Evolutionary conservation across 1,140 invertebrate species (phyloP).

Genomic region (Hestina assimilis): DNA sequence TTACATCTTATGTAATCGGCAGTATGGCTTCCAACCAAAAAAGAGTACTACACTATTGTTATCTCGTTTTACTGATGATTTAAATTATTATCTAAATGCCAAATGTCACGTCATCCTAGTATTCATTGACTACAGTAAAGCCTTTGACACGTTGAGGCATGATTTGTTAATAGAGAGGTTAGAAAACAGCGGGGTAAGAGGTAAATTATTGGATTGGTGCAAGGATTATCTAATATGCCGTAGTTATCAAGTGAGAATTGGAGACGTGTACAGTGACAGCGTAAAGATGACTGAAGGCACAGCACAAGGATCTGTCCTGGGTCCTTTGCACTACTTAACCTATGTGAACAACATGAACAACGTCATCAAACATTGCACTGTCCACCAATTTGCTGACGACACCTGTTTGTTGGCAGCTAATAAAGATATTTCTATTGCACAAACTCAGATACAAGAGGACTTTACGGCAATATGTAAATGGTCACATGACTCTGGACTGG

Average conservation of each 20-base stretch:
- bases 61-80: constrained; percentile 15
- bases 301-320: constrained; percentile 5
- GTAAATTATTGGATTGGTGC: constrained; percentile 8
- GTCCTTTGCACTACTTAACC: constrained; percentile 6
- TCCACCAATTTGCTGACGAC: too few species aligned
- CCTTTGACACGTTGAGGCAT: constrained; percentile 15
- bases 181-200: constrained; percentile 2
- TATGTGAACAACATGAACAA: too few species aligned
- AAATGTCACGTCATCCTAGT: constrained; percentile 18
- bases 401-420: too few species aligned
- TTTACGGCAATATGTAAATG: too few species aligned
- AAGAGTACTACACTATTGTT: constrained; percentile 18
- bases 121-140: constrained; percentile 21
- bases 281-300: constrained; percentile 5
- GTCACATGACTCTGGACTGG: too few species aligned
- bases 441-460: too few species aligned
- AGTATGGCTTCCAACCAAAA: constrained; percentile 27
- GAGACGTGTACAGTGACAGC: not conserved
- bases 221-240: not conserved
- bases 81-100: constrained; percentile 11
- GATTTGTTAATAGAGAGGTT: not conserved
- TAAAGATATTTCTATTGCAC: too few species aligned
- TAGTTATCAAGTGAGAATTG: constrained; percentile 1
- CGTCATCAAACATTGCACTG: too few species aligned
- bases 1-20: constrained; percentile 7